Evolutionary conservation across 2,113 vertebrate species (phyloP).

Genomic region (Dicrurus megarhynchus): DNA sequence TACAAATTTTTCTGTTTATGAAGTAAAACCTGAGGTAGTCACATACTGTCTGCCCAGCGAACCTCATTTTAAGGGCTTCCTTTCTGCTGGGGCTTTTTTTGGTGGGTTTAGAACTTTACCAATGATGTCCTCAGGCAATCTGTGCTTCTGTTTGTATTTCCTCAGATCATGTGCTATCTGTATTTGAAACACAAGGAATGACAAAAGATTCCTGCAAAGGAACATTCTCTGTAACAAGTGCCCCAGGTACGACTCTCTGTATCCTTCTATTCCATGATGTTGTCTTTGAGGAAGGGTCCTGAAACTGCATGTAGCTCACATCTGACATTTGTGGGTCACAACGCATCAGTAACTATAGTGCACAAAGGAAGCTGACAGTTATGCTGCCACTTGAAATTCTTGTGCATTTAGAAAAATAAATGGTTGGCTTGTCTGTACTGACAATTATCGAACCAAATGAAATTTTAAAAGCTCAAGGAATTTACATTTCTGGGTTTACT

Average conservation of each 20-base stretch:
- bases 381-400: neutral
- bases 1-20: neutral
- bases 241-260: neutral
- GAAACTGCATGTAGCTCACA: neutral
- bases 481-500: neutral
- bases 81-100: neutral
- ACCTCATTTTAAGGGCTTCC: neutral
- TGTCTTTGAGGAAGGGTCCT: neutral
- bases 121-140: neutral
- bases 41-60: neutral
- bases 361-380: neutral
- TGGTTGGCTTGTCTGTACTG: neutral
- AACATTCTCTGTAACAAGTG: neutral
- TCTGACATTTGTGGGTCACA: neutral
- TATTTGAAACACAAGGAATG: neutral
- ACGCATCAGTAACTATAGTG: neutral
- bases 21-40: neutral
- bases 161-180: neutral
- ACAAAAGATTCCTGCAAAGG: neutral
- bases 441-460: neutral
- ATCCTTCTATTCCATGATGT: neutral
- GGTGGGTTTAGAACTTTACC: neutral
- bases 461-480: slow-evolving; percentile 1
- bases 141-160: neutral
- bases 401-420: neutral